These are phyloP conservation scores for Caenorhabditis sp. DNA, from an alignment of 2,888 invertebrate genomes.

Conservation along the genomic window DNA sequence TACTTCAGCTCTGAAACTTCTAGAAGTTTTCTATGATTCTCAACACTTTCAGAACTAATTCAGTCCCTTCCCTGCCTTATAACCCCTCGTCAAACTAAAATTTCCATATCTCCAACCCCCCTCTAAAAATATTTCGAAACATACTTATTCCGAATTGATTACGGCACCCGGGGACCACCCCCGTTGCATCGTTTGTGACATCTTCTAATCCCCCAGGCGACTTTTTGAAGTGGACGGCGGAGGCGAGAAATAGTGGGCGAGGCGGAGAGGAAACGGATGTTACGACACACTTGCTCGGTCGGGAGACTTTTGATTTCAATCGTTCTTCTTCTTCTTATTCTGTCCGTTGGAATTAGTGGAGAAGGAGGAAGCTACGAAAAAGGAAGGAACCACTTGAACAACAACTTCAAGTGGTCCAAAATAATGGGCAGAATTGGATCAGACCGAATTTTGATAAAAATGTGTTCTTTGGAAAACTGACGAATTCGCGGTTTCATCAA, in stretches of 20 bases:
- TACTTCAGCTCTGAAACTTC: too few relatives aligned
- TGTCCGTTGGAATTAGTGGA: constrained; percentile 36
- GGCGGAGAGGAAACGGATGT: constrained; percentile 22
- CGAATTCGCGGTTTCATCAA: too few relatives aligned
- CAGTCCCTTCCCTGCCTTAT: background rate
- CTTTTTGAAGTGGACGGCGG: constrained; percentile 19
- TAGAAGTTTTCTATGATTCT: too few relatives aligned
- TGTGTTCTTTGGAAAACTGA: too few relatives aligned
- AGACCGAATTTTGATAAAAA: background rate
- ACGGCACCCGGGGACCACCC: constrained; percentile 25
- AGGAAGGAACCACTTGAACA: constrained; percentile 45
- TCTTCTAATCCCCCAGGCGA: constrained; percentile 58
- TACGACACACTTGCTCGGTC: constrained; percentile 33
- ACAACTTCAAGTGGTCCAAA: constrained; percentile 40
- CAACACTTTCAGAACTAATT: too few relatives aligned
- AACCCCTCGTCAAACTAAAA: constrained; percentile 4
- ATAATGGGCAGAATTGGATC: background rate
- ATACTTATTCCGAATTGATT: constrained; percentile 51
- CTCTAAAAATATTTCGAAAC: constrained; percentile 52
- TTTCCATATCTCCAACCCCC: constrained; percentile 5
- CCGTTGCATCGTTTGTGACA: constrained; percentile 14
- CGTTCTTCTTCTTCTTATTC: background rate
- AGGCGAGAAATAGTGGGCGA: background rate
- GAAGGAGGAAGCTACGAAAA: background rate
- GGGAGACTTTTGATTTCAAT: constrained; percentile 46